Conservation (phyloP, 2,797 vertebrate species). For the Chaetodon trifasciatus region DNA sequence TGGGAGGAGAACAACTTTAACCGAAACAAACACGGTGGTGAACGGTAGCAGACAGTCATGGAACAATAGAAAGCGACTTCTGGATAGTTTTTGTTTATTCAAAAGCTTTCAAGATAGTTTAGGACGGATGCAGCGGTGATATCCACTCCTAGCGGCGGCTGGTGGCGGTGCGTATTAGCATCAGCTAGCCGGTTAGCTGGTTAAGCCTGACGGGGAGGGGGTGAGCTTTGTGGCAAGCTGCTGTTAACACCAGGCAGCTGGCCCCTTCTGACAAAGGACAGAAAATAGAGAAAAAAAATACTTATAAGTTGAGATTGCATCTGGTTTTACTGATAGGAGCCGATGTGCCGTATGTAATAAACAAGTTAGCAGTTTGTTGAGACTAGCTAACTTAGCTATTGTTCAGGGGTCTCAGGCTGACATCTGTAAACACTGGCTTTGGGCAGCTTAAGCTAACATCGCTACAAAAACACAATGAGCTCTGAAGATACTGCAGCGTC, state of each 20-base stretch:
- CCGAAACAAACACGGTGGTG: accelerated
- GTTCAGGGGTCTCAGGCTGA: constrained; percentile 30
- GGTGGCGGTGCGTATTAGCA: constrained; percentile 49
- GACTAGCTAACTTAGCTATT: constrained; percentile 6
- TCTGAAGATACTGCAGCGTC: constrained; percentile 77
- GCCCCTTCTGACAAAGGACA: constrained; percentile 22
- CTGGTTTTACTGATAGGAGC: not conserved
- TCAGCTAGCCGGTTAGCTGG: constrained; percentile 62
- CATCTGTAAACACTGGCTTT: constrained; percentile 65
- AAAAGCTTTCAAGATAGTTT: not conserved
- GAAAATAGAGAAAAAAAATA: not conserved
- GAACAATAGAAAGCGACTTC: accelerated
- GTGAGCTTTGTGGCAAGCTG: constrained; percentile 25
- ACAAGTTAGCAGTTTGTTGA: constrained; percentile 16
- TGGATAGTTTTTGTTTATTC: not conserved
- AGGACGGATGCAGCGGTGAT: constrained; percentile 14
- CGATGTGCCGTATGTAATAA: not conserved
- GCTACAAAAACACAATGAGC: constrained; percentile 77
- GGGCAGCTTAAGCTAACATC: constrained; percentile 43
- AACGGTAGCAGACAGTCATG: accelerated
- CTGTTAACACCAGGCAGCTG: constrained; percentile 35
- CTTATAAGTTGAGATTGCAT: not conserved
- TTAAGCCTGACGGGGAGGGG: constrained; percentile 21
- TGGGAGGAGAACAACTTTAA: constrained; percentile 15
- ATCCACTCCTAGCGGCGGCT: constrained; percentile 40